Percentiles rank a stretch among this genome's conserved stretches.
These are phyloP conservation scores for Coilia nasus DNA, from an alignment of 2,797 vertebrate genomes.

Conservation along the genomic window DNA sequence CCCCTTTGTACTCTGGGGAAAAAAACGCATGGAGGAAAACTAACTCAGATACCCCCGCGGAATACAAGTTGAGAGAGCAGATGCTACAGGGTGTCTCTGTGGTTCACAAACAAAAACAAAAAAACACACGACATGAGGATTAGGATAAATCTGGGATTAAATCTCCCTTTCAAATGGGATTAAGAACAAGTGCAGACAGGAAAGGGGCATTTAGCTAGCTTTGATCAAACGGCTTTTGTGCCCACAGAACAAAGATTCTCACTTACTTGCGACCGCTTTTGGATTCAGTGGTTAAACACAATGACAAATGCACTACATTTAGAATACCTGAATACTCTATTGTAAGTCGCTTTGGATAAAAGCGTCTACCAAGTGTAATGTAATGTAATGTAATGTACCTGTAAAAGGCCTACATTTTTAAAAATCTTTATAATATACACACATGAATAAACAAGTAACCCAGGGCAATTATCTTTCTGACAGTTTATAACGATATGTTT, in stretches of 20 bases:
- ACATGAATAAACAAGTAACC: background rate
- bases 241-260: slow-evolving; percentile 11
- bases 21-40: background rate
- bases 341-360: too few species aligned
- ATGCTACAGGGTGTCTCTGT: background rate
- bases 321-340: too few species aligned
- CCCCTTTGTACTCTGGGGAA: background rate
- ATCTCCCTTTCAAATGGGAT: slow-evolving; percentile 25
- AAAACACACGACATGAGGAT: background rate
- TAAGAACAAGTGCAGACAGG: background rate
- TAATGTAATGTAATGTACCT: too few species aligned
- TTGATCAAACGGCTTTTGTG: slow-evolving; percentile 19
- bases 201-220: slow-evolving; percentile 6
- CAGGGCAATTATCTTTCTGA: too few species aligned
- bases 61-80: background rate
- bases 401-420: too few species aligned
- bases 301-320: background rate
- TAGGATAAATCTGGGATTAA: slow-evolving; percentile 5
- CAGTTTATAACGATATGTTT: too few species aligned
- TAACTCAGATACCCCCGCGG: background rate
- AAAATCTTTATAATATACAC: background rate
- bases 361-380: too few species aligned
- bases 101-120: background rate
- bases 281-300: background rate
- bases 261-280: background rate